Conservation (phyloP, 2,888 invertebrate species). For the Andrena bicolor region DNA sequence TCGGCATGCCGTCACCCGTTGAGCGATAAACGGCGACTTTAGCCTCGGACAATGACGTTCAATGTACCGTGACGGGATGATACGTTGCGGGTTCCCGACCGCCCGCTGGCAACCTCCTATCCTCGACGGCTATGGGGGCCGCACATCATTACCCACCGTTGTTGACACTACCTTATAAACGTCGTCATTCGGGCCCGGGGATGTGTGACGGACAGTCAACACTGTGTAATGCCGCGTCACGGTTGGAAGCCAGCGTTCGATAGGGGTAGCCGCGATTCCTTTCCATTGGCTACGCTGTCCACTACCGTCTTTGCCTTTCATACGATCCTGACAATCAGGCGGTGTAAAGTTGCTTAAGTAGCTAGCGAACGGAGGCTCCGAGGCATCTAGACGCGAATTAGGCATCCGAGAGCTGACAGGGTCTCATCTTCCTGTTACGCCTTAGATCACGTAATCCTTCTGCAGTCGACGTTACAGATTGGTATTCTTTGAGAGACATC, state of each 20-base stretch:
- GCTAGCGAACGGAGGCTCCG: background rate
- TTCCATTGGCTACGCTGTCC: conserved; percentile 27
- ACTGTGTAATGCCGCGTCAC: conserved; percentile 77
- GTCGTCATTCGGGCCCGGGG: conserved; percentile 77
- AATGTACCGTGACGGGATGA: conserved; percentile 82
- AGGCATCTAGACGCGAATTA: background rate
- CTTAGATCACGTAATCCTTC: too few relatives aligned
- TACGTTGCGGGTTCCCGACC: conserved; percentile 78
- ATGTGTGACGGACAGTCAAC: conserved; percentile 78
- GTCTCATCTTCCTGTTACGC: too few relatives aligned
- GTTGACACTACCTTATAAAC: conserved; percentile 82
- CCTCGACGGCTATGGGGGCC: conserved; percentile 72
- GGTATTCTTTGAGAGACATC: too few relatives aligned
- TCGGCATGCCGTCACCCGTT: conserved; percentile 69
- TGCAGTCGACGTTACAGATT: too few relatives aligned
- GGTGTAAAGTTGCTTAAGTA: conserved; percentile 16
- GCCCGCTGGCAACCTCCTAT: conserved; percentile 75
- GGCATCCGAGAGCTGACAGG: background rate
- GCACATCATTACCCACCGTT: conserved; percentile 81
- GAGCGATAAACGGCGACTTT: conserved; percentile 80
- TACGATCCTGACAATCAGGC: conserved; percentile 25
- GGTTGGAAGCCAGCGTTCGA: conserved; percentile 69
- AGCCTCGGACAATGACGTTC: conserved; percentile 80
- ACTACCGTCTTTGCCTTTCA: conserved; percentile 22
- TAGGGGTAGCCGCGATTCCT: conserved; percentile 59